Evolutionary conservation across 2,888 invertebrate genomes (phyloP), one percentile per base, ranked within the genome.

Genomic region (Melangyna quadrimaculata): DNA sequence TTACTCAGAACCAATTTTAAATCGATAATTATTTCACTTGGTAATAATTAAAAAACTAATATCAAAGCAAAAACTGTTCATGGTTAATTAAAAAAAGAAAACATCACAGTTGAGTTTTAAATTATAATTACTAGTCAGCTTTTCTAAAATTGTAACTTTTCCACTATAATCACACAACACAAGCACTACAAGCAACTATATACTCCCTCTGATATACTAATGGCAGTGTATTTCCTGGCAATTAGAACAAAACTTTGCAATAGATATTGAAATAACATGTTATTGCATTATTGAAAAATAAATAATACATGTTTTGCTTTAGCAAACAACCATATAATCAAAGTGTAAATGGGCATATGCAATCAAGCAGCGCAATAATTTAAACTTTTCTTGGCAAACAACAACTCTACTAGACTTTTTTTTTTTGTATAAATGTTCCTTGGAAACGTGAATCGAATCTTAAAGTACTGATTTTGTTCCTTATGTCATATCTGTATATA

Each of bases 301-400:
- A 70, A 57, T 22, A 61, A 40, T 69, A 48, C n/a, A n/a, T n/a
- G n/a, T n/a, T n/a, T 71, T 51, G 71, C 67, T 67, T 67, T n/a
- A 35, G 27, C 27, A 59, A 70, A 45, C 29, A 55, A 65, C 74
- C 63, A 77, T 86, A 63, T 80, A 86, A 86, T 86, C 86, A 77
- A 73, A 55, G 72, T 61, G 48, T 48, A 69, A 45, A 29, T 48
- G 48, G n/a, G n/a, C 48, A 67, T 51, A 35, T 67, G 69, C 80
- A 77, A 80, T 86, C 84, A 69, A 77, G 77, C 53, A 77, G 77
- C 53, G 77, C 53, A 77, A 29, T 48, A 86, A 72, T 43, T 27
- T 24, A 77, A n/a, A 77, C 12, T 22, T 67, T 24, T 71, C 79
- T 84, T 75, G 83, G 74, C 74, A 79, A 61, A 61, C 74, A 65